A percentile compares a stretch with the other conserved stretches of the same genome.
Evolutionary conservation across 2,888 invertebrate genomes (phyloP).

Genomic region (Sesia bembeciformis): DNA sequence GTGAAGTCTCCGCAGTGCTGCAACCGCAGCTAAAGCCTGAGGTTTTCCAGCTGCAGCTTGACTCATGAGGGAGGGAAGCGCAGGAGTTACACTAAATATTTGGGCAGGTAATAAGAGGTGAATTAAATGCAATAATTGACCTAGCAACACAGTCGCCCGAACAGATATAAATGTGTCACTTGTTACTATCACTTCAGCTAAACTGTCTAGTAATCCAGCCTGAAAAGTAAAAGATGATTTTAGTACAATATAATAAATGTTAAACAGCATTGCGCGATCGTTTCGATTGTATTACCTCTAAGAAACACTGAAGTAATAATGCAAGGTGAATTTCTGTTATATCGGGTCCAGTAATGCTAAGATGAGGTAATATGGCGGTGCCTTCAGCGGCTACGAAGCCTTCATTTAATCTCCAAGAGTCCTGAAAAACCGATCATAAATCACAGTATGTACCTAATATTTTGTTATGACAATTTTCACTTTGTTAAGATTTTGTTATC

Average conservation of each 20-base stretch:
- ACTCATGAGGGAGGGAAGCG: conserved; percentile 86
- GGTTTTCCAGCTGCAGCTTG: conserved; percentile 86
- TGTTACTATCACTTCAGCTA: conserved; percentile 93
- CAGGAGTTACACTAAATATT: conserved; percentile 87
- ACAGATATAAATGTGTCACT: conserved; percentile 93
- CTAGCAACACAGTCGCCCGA: conserved; percentile 91
- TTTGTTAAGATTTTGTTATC: no score
- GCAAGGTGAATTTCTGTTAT: conserved; percentile 93
- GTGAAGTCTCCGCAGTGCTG: conserved; percentile 85
- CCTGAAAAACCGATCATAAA: conserved; percentile 39
- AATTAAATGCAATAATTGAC: conserved; percentile 90
- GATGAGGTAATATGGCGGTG: conserved; percentile 86
- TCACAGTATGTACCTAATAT: neutral
- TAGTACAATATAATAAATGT: no score
- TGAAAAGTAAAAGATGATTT: conserved; percentile 18
- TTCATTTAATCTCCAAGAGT: conserved; percentile 91
- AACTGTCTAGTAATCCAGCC: conserved; percentile 88
- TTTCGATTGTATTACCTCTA: conserved; percentile 72
- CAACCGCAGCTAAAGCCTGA: conserved; percentile 87
- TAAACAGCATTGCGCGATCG: no score
- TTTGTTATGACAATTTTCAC: conserved; percentile 4
- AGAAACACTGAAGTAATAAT: conserved; percentile 89
- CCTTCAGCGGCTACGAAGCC: conserved; percentile 98
- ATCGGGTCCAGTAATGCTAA: conserved; percentile 90
- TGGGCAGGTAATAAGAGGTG: conserved; percentile 91